These are phyloP conservation scores for Drosophila equinoxialis DNA, from an alignment of 1,140 invertebrate genomes.

Conservation along the genomic window DNA sequence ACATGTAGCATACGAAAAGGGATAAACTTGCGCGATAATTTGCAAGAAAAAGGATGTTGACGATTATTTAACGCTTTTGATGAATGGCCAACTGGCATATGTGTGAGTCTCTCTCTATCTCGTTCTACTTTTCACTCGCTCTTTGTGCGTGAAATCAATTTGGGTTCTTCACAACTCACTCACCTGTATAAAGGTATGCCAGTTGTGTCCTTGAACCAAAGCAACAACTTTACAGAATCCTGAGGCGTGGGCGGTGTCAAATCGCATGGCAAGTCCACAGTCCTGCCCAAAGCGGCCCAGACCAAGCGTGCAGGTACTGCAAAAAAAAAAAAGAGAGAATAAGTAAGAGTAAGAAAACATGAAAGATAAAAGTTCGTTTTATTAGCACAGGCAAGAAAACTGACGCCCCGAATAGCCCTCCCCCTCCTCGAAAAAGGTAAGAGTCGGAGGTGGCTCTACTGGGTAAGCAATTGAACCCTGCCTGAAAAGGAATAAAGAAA, in stretches of 20 bases:
- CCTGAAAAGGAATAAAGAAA: conserved; percentile 34
- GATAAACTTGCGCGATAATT: conserved; percentile 51
- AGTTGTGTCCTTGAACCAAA: conserved; percentile 93
- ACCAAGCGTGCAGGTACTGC: conserved; percentile 87
- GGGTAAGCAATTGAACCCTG: conserved; percentile 38
- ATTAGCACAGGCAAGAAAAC: conserved; percentile 36
- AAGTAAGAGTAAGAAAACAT: not conserved
- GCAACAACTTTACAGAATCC: conserved; percentile 90
- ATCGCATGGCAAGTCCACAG: conserved; percentile 91
- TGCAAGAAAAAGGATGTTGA: conserved; percentile 74
- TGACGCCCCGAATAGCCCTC: conserved; percentile 3
- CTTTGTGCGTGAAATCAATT: conserved; percentile 46
- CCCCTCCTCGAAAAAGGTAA: not conserved
- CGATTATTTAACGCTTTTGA: conserved; percentile 76
- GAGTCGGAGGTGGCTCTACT: not conserved
- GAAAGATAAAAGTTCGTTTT: conserved; percentile 30
- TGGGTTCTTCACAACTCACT: conserved; percentile 64
- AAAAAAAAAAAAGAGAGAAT: conserved; percentile 23
- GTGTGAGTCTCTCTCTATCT: conserved; percentile 10
- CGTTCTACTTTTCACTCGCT: not conserved
- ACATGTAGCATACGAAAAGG: conserved; percentile 8
- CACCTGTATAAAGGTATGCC: conserved; percentile 93
- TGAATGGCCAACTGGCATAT: conserved; percentile 52
- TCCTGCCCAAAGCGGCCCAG: conserved; percentile 89
- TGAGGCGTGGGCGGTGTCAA: conserved; percentile 88